Percentiles rank a stretch among this genome's conserved stretches.
phyloP scores from a whole-genome alignment of 2,113 vertebrate species.

The Mellivora capensis region DNA sequence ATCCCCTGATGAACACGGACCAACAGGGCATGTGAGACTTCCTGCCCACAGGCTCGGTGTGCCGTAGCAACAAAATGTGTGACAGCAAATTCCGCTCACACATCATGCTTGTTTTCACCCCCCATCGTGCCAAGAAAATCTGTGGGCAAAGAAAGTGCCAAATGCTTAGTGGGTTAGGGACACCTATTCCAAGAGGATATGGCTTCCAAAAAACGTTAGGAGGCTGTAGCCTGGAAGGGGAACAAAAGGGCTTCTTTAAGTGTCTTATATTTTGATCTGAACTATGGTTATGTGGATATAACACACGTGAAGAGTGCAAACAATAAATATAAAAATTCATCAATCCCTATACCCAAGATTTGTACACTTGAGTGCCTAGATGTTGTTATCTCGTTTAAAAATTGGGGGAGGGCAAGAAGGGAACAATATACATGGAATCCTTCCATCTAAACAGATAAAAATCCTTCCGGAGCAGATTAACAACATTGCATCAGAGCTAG shows the following conservation, averaged over 20 bases:
- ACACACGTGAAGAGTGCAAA: neutral
- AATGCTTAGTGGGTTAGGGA: neutral
- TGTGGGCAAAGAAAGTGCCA: neutral
- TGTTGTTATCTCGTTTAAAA: neutral
- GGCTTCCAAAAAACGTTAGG: neutral
- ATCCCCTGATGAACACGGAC: neutral
- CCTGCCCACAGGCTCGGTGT: fast-evolving
- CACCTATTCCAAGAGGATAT: neutral
- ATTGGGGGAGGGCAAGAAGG: neutral
- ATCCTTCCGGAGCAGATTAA: neutral
- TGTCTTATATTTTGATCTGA: neutral
- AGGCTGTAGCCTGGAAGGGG: neutral
- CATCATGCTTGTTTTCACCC: neutral
- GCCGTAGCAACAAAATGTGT: neutral
- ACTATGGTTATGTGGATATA: neutral
- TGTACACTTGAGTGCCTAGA: too few species aligned
- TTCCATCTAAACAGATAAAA: neutral
- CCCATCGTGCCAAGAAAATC: neutral
- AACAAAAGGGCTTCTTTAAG: neutral
- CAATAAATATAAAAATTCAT: neutral
- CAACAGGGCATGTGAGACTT: fast-evolving
- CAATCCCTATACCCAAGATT: neutral
- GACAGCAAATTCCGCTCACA: neutral
- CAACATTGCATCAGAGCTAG: neutral
- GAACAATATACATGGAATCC: neutral